Percentiles rank a stretch among this genome's conserved stretches.
These are phyloP conservation scores for Dromiciops gliroides DNA, from an alignment of 2,113 vertebrate species.

Conservation along the genomic window DNA sequence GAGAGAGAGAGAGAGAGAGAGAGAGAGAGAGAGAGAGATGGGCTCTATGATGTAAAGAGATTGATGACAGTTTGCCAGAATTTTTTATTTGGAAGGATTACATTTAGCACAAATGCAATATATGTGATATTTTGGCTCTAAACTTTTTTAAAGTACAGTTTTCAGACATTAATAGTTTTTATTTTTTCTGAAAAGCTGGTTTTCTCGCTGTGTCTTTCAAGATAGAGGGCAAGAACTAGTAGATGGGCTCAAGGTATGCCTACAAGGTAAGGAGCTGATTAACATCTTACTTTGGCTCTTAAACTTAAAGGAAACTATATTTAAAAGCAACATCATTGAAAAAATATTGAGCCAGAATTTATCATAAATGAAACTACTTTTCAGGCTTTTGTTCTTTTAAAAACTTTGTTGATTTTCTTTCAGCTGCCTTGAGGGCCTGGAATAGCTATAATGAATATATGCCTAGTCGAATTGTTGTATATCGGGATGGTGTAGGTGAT, in stretches of 20 bases:
- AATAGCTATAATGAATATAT: slow-evolving; percentile 87
- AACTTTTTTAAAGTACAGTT: not conserved
- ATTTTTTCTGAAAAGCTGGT: slow-evolving; percentile 89
- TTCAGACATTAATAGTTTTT: rapidly evolving
- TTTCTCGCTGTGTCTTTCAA: slow-evolving; percentile 93
- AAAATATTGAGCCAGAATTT: not conserved
- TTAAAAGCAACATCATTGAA: not conserved
- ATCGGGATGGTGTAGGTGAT: slow-evolving; percentile 96
- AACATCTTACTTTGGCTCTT: not conserved
- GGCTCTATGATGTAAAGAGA: not conserved
- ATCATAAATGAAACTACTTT: not conserved
- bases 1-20: too few relatives aligned
- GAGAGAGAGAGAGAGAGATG: too few relatives aligned
- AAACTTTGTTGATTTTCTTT: not conserved
- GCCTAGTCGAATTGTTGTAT: slow-evolving; percentile 93
- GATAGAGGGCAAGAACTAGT: slow-evolving; percentile 94
- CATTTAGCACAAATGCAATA: not conserved
- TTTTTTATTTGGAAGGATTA: not conserved
- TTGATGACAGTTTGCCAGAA: not conserved
- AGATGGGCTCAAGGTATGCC: slow-evolving; percentile 92
- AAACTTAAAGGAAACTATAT: not conserved
- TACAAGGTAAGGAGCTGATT: slow-evolving; percentile 84
- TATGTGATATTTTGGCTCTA: not conserved
- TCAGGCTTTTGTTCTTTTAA: not conserved
- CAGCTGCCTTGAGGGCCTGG: slow-evolving; percentile 91